Base-by-base conservation (phyloP, 2,797 vertebrate genomes). In the Cetoscarus ocellatus region DNA sequence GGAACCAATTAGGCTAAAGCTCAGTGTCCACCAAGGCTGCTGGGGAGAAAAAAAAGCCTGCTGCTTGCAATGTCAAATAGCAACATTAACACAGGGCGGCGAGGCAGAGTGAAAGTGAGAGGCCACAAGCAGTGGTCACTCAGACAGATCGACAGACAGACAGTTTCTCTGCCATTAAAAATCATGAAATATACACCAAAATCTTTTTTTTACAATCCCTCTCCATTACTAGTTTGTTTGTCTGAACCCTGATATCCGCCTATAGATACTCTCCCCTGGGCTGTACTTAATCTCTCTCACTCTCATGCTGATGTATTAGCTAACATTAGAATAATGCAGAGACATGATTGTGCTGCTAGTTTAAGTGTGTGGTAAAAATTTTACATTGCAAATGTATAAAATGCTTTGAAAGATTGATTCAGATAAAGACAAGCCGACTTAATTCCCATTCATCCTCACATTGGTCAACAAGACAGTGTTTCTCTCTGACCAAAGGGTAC, bases 1-100 rank as follows among this genome's bases (percentile, higher is more conserved):
- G 97, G 96, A 99, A 96, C 98, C 97, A 99, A 99, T 99, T 99
- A 99, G 96, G 91, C 94, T 79, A 92, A 97, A 94, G 94, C 93
- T 92, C 90, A 91, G 92, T 91, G 92, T 98, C 89, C 93, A 67
- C 91, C 0, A 86, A 93, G 96, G 95, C 95, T 88, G 90, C 86
- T 94, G 88, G 70, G 84, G 82, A 77, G 17, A 35, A 89, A 82
- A 84, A 67, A 93, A 94, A 94, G 86, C 92, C 85, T 91, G 95
- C 95, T 95, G 95, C 96, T 83, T 93, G 93, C 96, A 96, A 96
- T 97, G 96, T 92, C 91, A 92, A 94, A 94, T 91, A 95, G 89
- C 87, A 90, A 93, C 94, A 88, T 92, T 90, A 91, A 86, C 84
- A 86, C 87, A 61, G 88, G 77, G 75, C 77, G 60, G 75, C 73